These are phyloP conservation scores for Styela plicata DNA, from an alignment of 23 tunicate species.

Conservation along the genomic window DNA sequence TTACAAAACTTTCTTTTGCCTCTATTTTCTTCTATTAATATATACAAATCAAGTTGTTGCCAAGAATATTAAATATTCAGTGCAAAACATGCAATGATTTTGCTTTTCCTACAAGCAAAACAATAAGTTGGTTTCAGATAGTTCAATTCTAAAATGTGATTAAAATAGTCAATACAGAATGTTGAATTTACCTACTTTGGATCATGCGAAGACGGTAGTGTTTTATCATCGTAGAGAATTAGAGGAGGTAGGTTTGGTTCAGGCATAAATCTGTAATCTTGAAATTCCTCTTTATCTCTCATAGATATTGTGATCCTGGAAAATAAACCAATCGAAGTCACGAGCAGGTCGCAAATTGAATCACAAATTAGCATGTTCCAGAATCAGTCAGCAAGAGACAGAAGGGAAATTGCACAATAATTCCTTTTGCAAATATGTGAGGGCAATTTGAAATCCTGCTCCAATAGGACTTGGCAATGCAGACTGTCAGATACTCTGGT, in stretches of 20 bases:
- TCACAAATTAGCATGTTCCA: not conserved
- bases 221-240: conserved; percentile 34
- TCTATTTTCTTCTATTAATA: too few species aligned
- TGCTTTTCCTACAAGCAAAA: too few species aligned
- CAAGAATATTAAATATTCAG: too few species aligned
- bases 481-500: too few species aligned
- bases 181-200: not conserved
- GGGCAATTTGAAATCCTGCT: too few species aligned
- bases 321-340: not conserved
- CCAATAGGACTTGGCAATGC: too few species aligned
- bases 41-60: too few species aligned
- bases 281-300: conserved; percentile 64
- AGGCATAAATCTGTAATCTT: conserved; percentile 93
- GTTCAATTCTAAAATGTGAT: too few species aligned
- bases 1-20: too few species aligned
- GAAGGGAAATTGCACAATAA: not conserved
- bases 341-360: not conserved
- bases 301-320: conserved; percentile 52
- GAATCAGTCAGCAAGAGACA: not conserved
- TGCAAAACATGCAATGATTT: too few species aligned
- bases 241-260: conserved; percentile 88
- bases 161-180: too few species aligned
- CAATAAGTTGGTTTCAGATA: too few species aligned
- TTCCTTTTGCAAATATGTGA: not conserved
- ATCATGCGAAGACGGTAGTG: conserved; percentile 16